These are phyloP conservation scores for Phocoena sinus DNA, from an alignment of 2,113 vertebrate species.

Conservation along the genomic window DNA sequence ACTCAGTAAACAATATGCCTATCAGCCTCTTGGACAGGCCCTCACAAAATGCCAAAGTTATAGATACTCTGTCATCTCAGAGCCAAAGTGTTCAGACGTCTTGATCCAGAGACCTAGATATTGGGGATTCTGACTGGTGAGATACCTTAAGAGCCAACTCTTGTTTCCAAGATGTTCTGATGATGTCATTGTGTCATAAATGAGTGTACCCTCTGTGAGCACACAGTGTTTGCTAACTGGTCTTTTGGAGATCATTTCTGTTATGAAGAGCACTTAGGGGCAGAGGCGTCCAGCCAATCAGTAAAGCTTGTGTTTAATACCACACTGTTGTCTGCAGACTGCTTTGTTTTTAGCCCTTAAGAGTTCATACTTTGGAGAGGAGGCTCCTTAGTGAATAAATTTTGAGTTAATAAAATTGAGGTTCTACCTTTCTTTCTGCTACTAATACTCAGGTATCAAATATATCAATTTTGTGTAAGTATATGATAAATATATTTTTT, in stretches of 20 bases:
- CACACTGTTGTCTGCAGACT: neutral
- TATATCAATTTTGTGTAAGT: neutral
- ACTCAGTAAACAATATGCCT: neutral
- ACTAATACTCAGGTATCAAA: neutral
- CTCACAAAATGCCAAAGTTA: neutral
- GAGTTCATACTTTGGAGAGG: neutral
- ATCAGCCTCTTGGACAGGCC: neutral
- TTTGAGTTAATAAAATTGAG: constrained; percentile 18
- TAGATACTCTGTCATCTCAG: neutral
- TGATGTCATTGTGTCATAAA: neutral
- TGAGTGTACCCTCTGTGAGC: neutral
- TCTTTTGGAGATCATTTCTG: constrained; percentile 5
- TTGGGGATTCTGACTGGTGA: neutral
- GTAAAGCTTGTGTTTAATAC: neutral
- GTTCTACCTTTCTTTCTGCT: neutral
- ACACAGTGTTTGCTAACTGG: neutral
- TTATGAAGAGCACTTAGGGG: constrained; percentile 1
- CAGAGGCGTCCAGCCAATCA: neutral
- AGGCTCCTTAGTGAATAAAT: neutral
- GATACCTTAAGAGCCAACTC: neutral
- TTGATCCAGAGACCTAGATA: neutral
- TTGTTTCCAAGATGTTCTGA: neutral
- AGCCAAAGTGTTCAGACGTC: neutral
- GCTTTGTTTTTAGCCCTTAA: constrained; percentile 12
- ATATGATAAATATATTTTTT: neutral